A percentile compares a stretch with the other conserved stretches of the same genome.
Conservation (phyloP, 2,113 vertebrate species). For the Crotalus viridis region DNA sequence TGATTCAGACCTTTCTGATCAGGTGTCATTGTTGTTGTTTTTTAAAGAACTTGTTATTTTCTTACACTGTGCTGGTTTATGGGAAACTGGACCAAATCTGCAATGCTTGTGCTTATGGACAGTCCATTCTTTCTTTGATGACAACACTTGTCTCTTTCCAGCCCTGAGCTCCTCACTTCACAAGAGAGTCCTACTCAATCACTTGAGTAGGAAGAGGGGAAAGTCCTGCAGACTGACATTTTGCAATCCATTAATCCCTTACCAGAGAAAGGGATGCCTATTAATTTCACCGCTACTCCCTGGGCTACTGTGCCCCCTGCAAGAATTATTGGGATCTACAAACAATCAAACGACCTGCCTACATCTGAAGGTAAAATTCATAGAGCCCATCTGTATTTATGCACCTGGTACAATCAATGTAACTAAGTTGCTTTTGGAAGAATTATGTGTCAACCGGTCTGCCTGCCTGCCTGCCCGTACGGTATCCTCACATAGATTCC, state of each 20-base stretch:
- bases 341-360: not conserved
- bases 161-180: not conserved
- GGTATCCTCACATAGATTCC: not conserved
- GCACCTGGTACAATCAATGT: not conserved
- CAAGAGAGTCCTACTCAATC: not conserved
- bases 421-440: not conserved
- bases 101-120: not conserved
- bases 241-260: not conserved
- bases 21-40: not conserved
- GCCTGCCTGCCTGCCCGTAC: not conserved
- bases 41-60: not conserved
- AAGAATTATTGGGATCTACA: not conserved
- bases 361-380: not conserved
- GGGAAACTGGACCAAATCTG: not conserved
- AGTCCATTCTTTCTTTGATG: not conserved
- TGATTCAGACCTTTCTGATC: not conserved
- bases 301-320: not conserved
- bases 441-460: not conserved
- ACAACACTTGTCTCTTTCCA: not conserved
- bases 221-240: not conserved
- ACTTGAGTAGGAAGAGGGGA: not conserved
- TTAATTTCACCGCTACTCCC: not conserved
- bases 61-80: not conserved
- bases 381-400: not conserved
- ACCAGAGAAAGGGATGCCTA: not conserved